Evolutionary conservation across 2,113 vertebrate genomes (phyloP), one percentile per base, ranked within the genome.

Genomic region (Rhinoderma darwinii): DNA sequence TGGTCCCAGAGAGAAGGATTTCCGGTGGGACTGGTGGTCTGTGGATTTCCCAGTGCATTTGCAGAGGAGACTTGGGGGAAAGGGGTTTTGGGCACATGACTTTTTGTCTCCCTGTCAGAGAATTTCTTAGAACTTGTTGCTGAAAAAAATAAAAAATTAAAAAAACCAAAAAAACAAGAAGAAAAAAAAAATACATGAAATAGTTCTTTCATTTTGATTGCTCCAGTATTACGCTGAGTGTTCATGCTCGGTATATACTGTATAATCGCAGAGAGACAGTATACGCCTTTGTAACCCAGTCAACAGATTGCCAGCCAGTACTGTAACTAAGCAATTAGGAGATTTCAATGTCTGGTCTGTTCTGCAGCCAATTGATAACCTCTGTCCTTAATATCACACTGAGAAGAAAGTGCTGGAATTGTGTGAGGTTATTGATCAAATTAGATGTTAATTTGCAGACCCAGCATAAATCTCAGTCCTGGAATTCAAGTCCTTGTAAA

Each of bases 361-460:
- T 84, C 47, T 84, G 66, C 27, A 84, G 66, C 82, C 82, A 84
- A 73, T 84, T 84, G 43, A 84, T 84, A 84, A 84, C 82, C 82
- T 84, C 47, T 73, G 68, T 70, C 82, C 32, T 73, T 32, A 73
- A 73, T 84, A 70, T 73, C 50, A 51, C 50, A 18, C 68, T 41
- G 61, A 37, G 63, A 43, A 50, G 47, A 70, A 68, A 83, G 63
- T 51, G 41, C 8, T 20, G 32, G 81, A 83, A 35, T 41, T 4
- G 43, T 51, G 43, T 43, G 44, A 73, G 66, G 82, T 50, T 73
- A 84, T 84, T 84, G 82, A 84, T 84, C 82, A 84, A 84, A 84
- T 84, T 73, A 84, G 68, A 84, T 72, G 43, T 84, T 84, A 54
- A 51, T 84, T 84, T 84, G 47, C 44, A 56, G 70, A 39, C 66